Percentiles rank a stretch among this genome's conserved stretches.
These are phyloP conservation scores for Anastrepha obliqua DNA, from an alignment of 1,140 invertebrate species.

Conservation along the genomic window DNA sequence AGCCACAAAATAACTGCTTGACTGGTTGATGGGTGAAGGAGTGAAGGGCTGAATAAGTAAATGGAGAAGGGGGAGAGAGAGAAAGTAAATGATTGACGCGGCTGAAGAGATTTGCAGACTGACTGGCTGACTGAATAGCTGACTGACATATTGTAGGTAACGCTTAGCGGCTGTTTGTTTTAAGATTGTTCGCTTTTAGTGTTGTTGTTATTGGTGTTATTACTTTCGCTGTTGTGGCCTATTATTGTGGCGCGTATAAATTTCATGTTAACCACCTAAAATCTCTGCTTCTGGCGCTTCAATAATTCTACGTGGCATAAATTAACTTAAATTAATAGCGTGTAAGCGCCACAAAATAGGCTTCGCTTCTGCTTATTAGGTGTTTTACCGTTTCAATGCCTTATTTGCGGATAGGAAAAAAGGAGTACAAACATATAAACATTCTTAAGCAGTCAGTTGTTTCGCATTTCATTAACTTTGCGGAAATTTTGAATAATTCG, in stretches of 20 bases:
- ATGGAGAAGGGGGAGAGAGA: neutral
- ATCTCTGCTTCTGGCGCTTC: neutral
- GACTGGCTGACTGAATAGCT: neutral
- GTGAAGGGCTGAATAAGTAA: neutral
- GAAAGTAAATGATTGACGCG: neutral
- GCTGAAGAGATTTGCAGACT: slow-evolving; percentile 2
- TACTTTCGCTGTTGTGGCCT: neutral
- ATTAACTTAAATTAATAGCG: neutral
- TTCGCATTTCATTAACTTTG: slow-evolving; percentile 25
- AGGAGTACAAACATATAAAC: neutral
- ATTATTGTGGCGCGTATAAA: neutral
- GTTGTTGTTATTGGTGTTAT: neutral
- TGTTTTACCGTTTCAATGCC: neutral
- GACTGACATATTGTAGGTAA: slow-evolving; percentile 15
- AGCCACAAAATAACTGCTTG: slow-evolving; percentile 2
- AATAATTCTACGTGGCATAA: neutral
- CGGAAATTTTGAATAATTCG: neutral
- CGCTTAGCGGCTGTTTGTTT: neutral
- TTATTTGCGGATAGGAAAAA: neutral
- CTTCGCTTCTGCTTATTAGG: neutral
- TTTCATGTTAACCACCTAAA: slow-evolving; percentile 5
- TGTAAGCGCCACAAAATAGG: neutral
- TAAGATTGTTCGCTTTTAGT: neutral
- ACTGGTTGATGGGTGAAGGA: neutral
- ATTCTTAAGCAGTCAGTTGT: neutral